These are phyloP conservation scores for Danaus melanippus DNA, from an alignment of 1,140 invertebrate genomes.

Conservation along the genomic window DNA sequence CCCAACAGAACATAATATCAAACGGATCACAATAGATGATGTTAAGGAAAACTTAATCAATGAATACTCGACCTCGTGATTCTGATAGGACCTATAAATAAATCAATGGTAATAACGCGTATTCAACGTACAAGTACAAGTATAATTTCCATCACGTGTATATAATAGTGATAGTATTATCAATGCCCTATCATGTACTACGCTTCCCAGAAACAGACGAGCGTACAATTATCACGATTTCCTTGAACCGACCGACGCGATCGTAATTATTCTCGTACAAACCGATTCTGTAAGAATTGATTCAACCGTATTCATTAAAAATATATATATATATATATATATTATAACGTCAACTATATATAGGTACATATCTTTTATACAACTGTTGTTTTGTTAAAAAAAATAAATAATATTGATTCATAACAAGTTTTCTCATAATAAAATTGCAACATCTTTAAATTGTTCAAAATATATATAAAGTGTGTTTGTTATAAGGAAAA, in stretches of 20 bases:
- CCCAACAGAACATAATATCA: too few relatives aligned
- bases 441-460: conserved; percentile 1
- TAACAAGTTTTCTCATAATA: background rate
- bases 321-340: too few relatives aligned
- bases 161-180: conserved; percentile 54
- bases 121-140: background rate
- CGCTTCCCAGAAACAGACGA: conserved; percentile 42
- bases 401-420: too few relatives aligned
- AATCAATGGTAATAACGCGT: conserved; percentile 2
- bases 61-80: too few relatives aligned
- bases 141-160: conserved; percentile 23
- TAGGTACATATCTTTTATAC: too few relatives aligned
- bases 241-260: conserved; percentile 40
- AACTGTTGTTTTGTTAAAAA: too few relatives aligned
- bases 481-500: too few relatives aligned
- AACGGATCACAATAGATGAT: too few relatives aligned
- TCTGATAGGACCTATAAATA: too few relatives aligned
- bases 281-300: conserved; percentile 10
- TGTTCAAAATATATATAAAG: background rate
- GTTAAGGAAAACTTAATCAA: too few relatives aligned
- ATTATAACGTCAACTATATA: too few relatives aligned
- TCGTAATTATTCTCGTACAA: conserved; percentile 31
- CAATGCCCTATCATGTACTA: conserved; percentile 40
- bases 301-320: too few relatives aligned
- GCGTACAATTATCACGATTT: conserved; percentile 50